A percentile compares a stretch with the other conserved stretches of the same genome.
These are phyloP conservation scores for Brenthis daphne DNA, from an alignment of 2,888 invertebrate genomes.

Conservation along the genomic window DNA sequence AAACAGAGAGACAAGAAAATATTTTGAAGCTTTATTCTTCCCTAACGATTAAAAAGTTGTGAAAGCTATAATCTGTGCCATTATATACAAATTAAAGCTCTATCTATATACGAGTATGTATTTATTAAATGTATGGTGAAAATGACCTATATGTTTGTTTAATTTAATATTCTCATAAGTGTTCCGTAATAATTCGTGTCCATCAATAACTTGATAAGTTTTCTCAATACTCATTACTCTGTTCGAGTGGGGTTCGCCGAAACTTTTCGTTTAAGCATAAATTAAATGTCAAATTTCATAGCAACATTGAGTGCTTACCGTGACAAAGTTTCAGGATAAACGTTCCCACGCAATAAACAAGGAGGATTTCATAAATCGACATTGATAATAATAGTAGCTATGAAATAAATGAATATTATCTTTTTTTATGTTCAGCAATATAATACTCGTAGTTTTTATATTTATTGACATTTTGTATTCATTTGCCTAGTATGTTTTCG, in stretches of 20 bases:
- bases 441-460: neutral
- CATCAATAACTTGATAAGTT: slow-evolving; percentile 28
- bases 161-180: neutral
- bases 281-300: slow-evolving; percentile 38
- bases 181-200: neutral
- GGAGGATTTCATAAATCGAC: slow-evolving; percentile 10
- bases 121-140: too few relatives aligned
- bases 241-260: slow-evolving; percentile 23
- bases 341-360: slow-evolving; percentile 20
- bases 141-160: neutral
- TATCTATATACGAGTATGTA: too few relatives aligned
- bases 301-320: slow-evolving; percentile 32
- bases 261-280: slow-evolving; percentile 36
- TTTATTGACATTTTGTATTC: neutral
- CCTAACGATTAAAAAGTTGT: too few relatives aligned
- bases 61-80: too few relatives aligned
- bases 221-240: slow-evolving; percentile 28
- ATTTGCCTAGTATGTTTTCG: too few relatives aligned
- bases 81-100: too few relatives aligned
- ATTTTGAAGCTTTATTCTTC: too few relatives aligned
- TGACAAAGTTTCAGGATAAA: slow-evolving; percentile 24
- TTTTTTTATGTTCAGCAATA: neutral
- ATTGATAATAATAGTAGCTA: slow-evolving; percentile 2
- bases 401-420: slow-evolving; percentile 1
- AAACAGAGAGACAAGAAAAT: too few relatives aligned